Evolutionary conservation across 2,797 vertebrate genomes (phyloP), one percentile per base, ranked within the genome.

Genomic region (Hozukius guyotensis): DNA sequence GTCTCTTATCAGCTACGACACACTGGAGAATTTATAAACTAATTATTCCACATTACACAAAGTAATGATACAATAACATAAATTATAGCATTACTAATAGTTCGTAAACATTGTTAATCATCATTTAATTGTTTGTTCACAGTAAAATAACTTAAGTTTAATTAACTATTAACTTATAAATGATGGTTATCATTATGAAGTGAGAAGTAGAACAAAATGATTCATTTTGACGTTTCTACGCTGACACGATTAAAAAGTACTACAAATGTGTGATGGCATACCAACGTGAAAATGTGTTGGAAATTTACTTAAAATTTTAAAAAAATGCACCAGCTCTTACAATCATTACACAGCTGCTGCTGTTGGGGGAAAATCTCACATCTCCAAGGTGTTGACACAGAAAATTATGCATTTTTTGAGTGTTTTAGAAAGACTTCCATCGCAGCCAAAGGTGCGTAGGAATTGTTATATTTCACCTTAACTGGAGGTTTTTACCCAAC

Each of bases 221-320:
- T 38, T 46, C 10, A 29, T 57, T 71, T 34, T 38, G 27, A 68
- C 36, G 10, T 74, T 70, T 77, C 27, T 59, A 57, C 31, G 56
- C 24, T 8, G 52, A 53, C 52, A 55, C 32, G 8, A 10, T 10
- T 46, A 61, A 34, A 80, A 73, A 85, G 66, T 53, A 22, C 65
- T 18, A 69, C 74, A 78, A 42, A 76, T 71, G 65, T 72, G 66
- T 75, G 78, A 75, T 64, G 84, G 9, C 3, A 13, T 11, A 24
- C 61, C 24, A 60, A 55, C 1, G 12, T 64, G 42, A 56, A 38
- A 72, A 24, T 5, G 3, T 16, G 59, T 49, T 79, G 53, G 72
- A 78, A 77, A 67, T 25, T 4, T 4, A 66, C 42, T 49, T 49
- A 20, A 49, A 46, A 46, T 34, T 27, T 3, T 3, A 36, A 27